A percentile compares a stretch with the other conserved stretches of the same genome.
phyloP scores from a whole-genome alignment of 1,140 invertebrate species.

The Penaeus japonicus region DNA sequence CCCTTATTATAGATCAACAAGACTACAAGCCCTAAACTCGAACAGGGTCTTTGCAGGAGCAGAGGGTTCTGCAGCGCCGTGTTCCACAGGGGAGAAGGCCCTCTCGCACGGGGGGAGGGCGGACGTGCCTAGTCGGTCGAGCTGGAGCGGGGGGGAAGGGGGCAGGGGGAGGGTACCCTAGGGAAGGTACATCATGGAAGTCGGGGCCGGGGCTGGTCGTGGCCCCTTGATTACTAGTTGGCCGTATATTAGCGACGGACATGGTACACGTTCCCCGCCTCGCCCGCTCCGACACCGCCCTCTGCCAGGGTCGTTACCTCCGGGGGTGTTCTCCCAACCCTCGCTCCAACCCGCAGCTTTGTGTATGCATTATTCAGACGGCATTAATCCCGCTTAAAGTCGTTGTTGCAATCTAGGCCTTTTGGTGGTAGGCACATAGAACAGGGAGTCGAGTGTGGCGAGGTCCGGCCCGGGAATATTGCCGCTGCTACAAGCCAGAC shows the following conservation, averaged over 20 bases:
- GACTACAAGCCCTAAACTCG: too few relatives aligned
- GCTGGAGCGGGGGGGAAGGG: neutral
- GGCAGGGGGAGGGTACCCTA: neutral
- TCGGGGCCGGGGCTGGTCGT: constrained; percentile 29
- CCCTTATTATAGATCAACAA: too few relatives aligned
- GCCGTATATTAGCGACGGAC: constrained; percentile 50
- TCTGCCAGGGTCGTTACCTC: neutral
- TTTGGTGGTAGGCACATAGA: neutral
- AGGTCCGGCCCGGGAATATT: neutral
- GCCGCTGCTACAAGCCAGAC: constrained; percentile 15
- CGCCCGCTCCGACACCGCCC: neutral
- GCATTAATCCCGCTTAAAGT: too few relatives aligned
- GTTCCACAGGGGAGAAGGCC: neutral
- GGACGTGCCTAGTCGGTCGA: neutral
- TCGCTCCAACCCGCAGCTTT: neutral
- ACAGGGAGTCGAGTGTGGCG: neutral
- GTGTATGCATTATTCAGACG: too few relatives aligned
- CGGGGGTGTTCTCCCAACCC: neutral
- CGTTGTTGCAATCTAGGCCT: neutral
- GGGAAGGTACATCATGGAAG: neutral
- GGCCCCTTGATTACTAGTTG: constrained; percentile 38
- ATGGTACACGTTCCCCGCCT: constrained; percentile 40
- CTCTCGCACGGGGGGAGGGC: neutral
- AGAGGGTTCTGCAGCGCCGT: too few relatives aligned
- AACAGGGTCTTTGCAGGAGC: too few relatives aligned